Base-by-base conservation (phyloP, 2,113 vertebrate genomes). In the Chionodraco myersi region DNA sequence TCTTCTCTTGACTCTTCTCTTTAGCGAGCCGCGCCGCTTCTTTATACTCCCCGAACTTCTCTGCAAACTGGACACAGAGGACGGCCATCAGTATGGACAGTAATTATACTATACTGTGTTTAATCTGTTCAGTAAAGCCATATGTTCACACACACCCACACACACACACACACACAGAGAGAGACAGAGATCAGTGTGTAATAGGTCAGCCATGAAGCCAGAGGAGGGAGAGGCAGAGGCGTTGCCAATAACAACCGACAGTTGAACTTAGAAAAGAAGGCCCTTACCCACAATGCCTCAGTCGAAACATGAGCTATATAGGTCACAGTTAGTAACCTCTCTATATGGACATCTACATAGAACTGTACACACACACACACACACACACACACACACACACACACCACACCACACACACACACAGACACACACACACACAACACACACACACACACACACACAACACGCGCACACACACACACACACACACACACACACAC, bases 41-140 rank as follows among this genome's bases (percentile, higher is more conserved):
- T 93, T 99, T 99, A 92, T 99, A 99, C 93, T 99, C 97, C 76
- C 97, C 96, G 96, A 99, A 99, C 93, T 99, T 99, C 90, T 99
- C 98, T 91, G 98, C 97, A 95, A 99, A 99, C 98, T 99, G 84
- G 77, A 90, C 52, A 90, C 74, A 92, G 45, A 73, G 58, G 72
- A 79, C 53, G 81, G 30, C 3, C 16, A 65, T 71, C 59, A 90
- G 34, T 58, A 47, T 51, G 18, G 45, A 64, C 41, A 57, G 16
- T 56, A 72, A 78, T 68, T 78, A 82, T 52, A 68, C 9, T 74
- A 52, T 77, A 5, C 11, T 72, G 21, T 34, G 36, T 30, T 86
- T 85, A 83, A 86, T 86, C 84, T 83, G 60, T 69, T 79, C 47
- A 48, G 53, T 65, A 54, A 61, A 80, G 62, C 62, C 68, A 41